A percentile compares a stretch with the other conserved stretches of the same genome.
Conservation (phyloP, 2,888 invertebrate species). For the Agrypnus murinus region DNA sequence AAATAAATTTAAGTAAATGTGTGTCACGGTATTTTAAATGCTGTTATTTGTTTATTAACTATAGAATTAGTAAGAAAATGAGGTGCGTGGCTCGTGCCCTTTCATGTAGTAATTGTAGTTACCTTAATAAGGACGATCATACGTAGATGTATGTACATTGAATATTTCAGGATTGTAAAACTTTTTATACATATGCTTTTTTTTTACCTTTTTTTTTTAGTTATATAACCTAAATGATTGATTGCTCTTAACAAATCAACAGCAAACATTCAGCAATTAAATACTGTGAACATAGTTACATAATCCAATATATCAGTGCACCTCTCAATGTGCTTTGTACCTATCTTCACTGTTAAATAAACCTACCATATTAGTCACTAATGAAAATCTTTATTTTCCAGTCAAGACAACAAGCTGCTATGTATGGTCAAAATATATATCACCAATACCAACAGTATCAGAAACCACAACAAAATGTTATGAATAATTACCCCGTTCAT, state of each 20-base stretch:
- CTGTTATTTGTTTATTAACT: neutral
- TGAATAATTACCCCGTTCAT: constrained; percentile 83
- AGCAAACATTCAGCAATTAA: no score
- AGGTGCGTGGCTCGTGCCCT: no score
- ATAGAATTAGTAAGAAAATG: no score
- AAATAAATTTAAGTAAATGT: neutral
- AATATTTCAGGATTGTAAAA: no score
- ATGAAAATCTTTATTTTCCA: constrained; percentile 63
- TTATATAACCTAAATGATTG: no score
- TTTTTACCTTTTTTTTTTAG: no score
- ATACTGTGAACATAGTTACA: constrained; percentile 21
- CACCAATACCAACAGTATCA: constrained; percentile 57
- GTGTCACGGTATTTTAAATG: constrained; percentile 9
- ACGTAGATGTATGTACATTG: no score
- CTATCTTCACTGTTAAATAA: neutral
- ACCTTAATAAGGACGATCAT: no score
- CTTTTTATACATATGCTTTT: no score
- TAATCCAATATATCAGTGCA: neutral
- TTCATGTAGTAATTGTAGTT: no score
- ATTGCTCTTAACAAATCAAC: no score
- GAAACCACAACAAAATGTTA: constrained; percentile 51
- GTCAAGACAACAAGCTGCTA: constrained; percentile 74
- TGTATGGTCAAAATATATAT: constrained; percentile 76
- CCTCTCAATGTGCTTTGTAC: neutral
- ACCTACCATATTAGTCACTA: no score